Conservation (phyloP, 2,797 vertebrate genomes). For the Balearica regulorum region DNA sequence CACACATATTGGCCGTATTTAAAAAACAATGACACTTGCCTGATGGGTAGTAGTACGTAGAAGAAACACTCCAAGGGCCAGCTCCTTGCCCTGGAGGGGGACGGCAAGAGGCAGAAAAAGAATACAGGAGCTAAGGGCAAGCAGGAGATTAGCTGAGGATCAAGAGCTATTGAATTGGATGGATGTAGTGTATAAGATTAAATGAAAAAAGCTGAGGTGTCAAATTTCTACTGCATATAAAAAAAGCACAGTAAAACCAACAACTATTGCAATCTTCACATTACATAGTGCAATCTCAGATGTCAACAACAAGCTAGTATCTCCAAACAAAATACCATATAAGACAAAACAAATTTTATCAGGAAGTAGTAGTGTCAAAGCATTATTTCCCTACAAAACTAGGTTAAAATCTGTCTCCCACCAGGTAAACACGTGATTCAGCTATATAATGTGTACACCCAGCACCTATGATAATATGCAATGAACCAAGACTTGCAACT, state of each 20-base stretch:
- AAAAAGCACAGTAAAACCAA: not conserved
- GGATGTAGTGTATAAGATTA: not conserved
- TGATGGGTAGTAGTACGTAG: not conserved
- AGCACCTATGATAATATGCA: not conserved
- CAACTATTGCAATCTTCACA: constrained; percentile 2
- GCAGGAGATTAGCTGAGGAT: not conserved
- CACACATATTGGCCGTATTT: not conserved
- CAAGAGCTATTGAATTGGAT: not conserved
- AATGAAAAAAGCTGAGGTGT: not conserved
- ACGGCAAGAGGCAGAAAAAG: not conserved
- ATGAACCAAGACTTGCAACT: not conserved
- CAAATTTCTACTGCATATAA: not conserved
- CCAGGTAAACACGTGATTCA: not conserved
- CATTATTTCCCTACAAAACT: not conserved
- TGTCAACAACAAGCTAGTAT: not conserved
- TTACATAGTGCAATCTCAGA: constrained; percentile 32
- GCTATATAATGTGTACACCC: not conserved
- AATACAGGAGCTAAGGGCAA: not conserved
- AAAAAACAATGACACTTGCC: not conserved
- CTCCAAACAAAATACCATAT: not conserved
- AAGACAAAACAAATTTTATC: not conserved
- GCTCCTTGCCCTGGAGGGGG: not conserved
- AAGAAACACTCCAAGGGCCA: not conserved
- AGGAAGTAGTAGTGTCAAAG: not conserved
- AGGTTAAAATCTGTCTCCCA: not conserved